phyloP scores from a whole-genome alignment of 1,140 invertebrate species.

The Amphibalanus amphitrite region DNA sequence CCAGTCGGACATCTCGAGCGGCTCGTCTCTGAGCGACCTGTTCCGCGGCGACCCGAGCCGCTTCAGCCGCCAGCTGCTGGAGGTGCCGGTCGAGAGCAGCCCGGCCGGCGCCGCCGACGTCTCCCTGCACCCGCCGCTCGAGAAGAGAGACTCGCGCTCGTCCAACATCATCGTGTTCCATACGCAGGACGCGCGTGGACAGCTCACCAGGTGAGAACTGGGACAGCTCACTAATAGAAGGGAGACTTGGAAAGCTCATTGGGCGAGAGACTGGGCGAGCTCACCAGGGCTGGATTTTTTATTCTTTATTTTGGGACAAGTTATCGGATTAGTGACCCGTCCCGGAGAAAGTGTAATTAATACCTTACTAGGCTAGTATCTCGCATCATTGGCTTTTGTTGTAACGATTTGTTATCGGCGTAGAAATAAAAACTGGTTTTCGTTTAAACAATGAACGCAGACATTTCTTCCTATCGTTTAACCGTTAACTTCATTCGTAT shows the following conservation, averaged over 20 bases:
- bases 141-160: background rate
- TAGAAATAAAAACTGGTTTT: too few species aligned
- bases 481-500: background rate
- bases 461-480: background rate
- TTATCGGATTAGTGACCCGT: background rate
- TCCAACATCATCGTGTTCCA: constrained; percentile 19
- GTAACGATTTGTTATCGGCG: too few species aligned
- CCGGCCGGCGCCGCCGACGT: background rate
- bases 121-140: background rate
- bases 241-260: background rate
- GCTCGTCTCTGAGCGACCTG: background rate
- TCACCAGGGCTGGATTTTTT: background rate
- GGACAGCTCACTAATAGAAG: background rate
- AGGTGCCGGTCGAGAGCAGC: background rate
- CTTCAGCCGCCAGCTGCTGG: background rate
- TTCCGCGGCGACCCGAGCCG: background rate
- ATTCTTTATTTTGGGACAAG: too few species aligned
- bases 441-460: too few species aligned
- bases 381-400: too few species aligned
- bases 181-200: constrained; percentile 17
- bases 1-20: background rate
- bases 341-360: background rate
- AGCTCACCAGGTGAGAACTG: constrained; percentile 17
- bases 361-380: too few species aligned
- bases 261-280: too few species aligned